These are phyloP conservation scores for Cataglyphis albicans DNA, from an alignment of 2,888 invertebrate genomes.

Conservation along the genomic window DNA sequence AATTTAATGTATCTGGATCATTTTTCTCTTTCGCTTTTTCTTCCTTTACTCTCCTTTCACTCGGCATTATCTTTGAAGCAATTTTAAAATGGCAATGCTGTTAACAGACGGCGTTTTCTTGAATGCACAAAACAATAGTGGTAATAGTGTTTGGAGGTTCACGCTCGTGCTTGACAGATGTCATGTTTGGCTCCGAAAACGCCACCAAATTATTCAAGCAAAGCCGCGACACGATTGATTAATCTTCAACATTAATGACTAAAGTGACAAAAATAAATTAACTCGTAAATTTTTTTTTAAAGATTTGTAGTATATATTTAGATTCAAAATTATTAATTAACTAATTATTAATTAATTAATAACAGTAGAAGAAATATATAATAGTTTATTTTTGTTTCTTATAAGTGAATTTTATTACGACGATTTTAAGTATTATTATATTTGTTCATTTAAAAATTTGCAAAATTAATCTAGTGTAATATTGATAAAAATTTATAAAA, in stretches of 20 bases:
- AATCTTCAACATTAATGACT: not conserved
- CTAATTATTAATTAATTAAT: not conserved
- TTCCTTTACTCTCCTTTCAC: slow-evolving; percentile 38
- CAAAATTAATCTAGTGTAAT: not conserved
- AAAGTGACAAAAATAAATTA: not conserved
- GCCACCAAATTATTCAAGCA: slow-evolving; percentile 5
- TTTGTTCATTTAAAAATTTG: not conserved
- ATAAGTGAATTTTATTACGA: not conserved
- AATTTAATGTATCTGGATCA: slow-evolving; percentile 70
- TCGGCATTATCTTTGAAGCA: slow-evolving; percentile 63
- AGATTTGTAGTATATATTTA: not conserved
- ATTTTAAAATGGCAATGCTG: slow-evolving; percentile 67
- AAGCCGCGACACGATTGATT: slow-evolving; percentile 11
- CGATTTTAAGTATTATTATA: not conserved
- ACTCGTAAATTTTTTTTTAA: not conserved
- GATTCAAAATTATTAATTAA: not conserved
- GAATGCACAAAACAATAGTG: slow-evolving; percentile 59
- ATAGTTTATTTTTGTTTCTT: not conserved
- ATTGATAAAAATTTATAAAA: not conserved
- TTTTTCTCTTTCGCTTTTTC: not conserved
- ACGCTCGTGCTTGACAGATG: slow-evolving; percentile 48
- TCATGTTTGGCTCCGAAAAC: slow-evolving; percentile 22
- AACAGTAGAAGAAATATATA: too few relatives aligned
- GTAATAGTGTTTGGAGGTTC: slow-evolving; percentile 42
- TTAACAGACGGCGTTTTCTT: slow-evolving; percentile 56